These are phyloP conservation scores for Daboia siamensis DNA, from an alignment of 2,113 vertebrate species.

Conservation along the genomic window DNA sequence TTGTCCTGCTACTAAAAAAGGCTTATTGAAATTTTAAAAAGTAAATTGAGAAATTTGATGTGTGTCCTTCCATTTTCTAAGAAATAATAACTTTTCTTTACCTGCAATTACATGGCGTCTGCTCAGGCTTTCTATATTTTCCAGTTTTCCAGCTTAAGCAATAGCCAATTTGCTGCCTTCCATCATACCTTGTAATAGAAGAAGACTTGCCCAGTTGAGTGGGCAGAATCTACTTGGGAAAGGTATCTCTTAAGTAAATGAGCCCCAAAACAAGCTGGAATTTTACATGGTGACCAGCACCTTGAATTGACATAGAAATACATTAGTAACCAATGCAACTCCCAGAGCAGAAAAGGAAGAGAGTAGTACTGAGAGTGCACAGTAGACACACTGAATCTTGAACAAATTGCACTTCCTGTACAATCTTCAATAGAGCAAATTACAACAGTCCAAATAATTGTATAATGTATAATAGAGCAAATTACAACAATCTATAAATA, in stretches of 20 bases:
- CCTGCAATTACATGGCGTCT: neutral
- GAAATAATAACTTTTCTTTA: neutral
- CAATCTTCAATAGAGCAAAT: neutral
- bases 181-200: neutral
- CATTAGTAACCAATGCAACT: neutral
- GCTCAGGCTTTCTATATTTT: neutral
- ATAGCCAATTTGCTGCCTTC: neutral
- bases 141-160: neutral
- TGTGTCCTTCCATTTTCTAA: neutral
- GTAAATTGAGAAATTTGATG: neutral
- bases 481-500: no score
- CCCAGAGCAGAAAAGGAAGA: neutral
- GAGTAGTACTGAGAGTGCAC: neutral
- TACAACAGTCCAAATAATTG: neutral
- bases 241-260: neutral
- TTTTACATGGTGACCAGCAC: neutral
- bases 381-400: neutral
- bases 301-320: neutral
- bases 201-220: neutral
- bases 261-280: neutral
- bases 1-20: neutral
- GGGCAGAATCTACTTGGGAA: neutral
- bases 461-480: neutral
- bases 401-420: neutral
- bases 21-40: neutral